Base-by-base conservation (phyloP, 2,113 vertebrate species). In the Oxygymnocypris stewartii region DNA sequence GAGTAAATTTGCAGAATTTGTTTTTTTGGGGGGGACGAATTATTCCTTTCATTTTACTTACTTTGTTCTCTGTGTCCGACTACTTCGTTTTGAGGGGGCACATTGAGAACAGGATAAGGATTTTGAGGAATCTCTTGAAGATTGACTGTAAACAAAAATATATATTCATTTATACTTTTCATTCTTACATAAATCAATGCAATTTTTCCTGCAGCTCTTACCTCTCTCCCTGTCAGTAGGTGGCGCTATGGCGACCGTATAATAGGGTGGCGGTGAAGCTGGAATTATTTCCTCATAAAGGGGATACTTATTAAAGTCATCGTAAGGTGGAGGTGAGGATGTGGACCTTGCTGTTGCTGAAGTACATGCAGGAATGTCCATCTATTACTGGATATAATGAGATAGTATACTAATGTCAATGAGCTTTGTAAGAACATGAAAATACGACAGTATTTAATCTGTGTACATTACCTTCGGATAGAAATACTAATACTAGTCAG, bases 81-180 rank as follows among this genome's bases (percentile, higher is more conserved):
- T 2, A 37, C 5, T 14, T n/a, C 65, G 3, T 14, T 12, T 31
- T 28, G 73, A 23, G 71, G 69, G 10, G 82, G 67, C 47, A 84
- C 10, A 65, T 20, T 76, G n/a, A 88, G 84, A 31, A 77, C 13
- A 3, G 83, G 87, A 69, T n/a, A 88, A 8, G 57, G 78, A 51
- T 40, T 49, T 16, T 12, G 5, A 18, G 20, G 20, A 73, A 35
- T 44, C n/a, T 31, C 73, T 74, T 85, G 76, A 54, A 13, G 2
- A 54, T 5, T 44, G 13, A 42, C 35, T 80, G 6, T 75, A 49
- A 75, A 67, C 2, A 74, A 11, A 13, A 44, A 44, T 16, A n/a
- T 61, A 0, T 37, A 42, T 42, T 25, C 16, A 65, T 67, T 0
- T 47, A 25, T 67, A n/a, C 37, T 20, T 44, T 42, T 67, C n/a